These are phyloP conservation scores for Apus apus DNA, from an alignment of 2,113 vertebrate genomes.

Conservation along the genomic window DNA sequence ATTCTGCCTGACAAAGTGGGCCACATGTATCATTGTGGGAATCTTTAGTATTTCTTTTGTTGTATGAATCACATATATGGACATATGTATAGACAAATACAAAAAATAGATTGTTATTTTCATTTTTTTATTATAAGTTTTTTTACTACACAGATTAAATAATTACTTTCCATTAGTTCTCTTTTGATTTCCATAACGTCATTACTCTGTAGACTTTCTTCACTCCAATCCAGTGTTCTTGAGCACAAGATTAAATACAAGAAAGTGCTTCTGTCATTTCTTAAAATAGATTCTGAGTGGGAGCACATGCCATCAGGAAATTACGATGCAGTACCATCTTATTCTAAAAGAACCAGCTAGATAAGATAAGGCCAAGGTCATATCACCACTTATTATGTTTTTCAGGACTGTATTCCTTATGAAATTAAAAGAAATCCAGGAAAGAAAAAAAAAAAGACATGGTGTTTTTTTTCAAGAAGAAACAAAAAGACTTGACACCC, in stretches of 20 bases:
- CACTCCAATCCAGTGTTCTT: conserved; percentile 39
- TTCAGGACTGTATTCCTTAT: neutral
- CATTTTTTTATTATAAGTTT: neutral
- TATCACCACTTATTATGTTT: neutral
- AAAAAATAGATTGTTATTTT: neutral
- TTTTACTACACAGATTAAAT: conserved; percentile 17
- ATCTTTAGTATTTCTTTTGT: neutral
- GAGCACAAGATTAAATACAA: conserved; percentile 56
- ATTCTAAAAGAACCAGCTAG: conserved; percentile 7
- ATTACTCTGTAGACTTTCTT: conserved; percentile 40
- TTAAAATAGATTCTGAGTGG: conserved; percentile 69
- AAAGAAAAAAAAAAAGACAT: neutral
- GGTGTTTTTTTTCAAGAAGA: neutral
- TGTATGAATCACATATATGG: neutral
- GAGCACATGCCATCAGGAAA: conserved; percentile 52
- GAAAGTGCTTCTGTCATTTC: conserved; percentile 66
- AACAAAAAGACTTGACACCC: neutral
- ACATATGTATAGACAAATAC: neutral
- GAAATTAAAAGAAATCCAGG: neutral
- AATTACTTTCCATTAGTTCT: conserved; percentile 15
- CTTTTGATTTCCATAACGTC: conserved; percentile 24
- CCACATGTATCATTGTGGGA: neutral
- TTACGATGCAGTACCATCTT: conserved; percentile 39
- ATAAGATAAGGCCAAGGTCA: conserved; percentile 29
- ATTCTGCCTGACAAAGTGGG: neutral